Evolutionary conservation across 1,140 invertebrate genomes (phyloP).

Genomic region (Anastatus disparis): DNA sequence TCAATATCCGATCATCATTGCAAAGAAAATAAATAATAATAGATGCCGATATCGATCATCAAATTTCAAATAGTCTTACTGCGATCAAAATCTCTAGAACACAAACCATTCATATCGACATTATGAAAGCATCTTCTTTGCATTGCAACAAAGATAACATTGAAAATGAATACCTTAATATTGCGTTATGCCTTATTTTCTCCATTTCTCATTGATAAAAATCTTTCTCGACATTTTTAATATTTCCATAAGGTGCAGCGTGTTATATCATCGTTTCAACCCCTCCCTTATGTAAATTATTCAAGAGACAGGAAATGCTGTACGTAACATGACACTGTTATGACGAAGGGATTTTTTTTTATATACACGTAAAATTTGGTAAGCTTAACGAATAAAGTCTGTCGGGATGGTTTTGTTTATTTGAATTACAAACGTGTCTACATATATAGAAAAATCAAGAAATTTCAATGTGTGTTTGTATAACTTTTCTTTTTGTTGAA

Average conservation of each 20-base stretch:
- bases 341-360: not conserved
- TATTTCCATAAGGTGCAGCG: conserved; percentile 26
- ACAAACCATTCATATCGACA: not conserved
- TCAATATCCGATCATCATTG: no score
- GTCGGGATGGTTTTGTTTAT: not conserved
- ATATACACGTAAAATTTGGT: no score
- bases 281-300: conserved; percentile 25
- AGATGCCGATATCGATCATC: no score
- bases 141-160: not conserved
- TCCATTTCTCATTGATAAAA: conserved; percentile 21
- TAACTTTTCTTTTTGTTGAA: no score
- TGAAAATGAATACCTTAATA: not conserved
- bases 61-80: not conserved
- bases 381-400: not conserved
- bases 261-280: conserved; percentile 24
- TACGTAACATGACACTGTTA: conserved; percentile 1
- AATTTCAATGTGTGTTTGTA: no score
- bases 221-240: conserved; percentile 19
- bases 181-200: not conserved
- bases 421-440: conserved; percentile 29
- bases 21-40: no score
- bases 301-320: not conserved
- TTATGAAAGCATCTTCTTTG: not conserved
- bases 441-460: no score
- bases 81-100: conserved; percentile 16